phyloP scores from a whole-genome alignment of 2,888 invertebrate genomes.

The Dolichomitus sp. region DNA sequence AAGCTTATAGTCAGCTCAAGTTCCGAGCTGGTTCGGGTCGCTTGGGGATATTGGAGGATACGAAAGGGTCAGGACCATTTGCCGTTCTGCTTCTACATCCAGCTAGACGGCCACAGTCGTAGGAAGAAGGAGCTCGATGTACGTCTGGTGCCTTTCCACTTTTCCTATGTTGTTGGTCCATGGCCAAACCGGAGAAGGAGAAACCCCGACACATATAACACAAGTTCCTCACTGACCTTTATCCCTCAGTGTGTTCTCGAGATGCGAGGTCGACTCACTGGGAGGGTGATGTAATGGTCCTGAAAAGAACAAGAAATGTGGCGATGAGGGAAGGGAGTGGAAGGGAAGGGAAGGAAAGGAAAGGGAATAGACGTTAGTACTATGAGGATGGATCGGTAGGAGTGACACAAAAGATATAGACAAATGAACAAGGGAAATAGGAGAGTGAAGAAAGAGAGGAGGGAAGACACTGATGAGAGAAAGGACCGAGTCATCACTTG shows the following conservation, averaged over 20 bases:
- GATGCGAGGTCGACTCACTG: background rate
- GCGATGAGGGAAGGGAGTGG: background rate
- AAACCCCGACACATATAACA: background rate
- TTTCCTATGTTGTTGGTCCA: conserved; percentile 30
- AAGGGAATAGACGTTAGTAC: conserved; percentile 2
- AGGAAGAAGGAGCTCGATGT: background rate
- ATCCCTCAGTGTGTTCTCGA: conserved; percentile 19
- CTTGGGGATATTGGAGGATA: conserved; percentile 41
- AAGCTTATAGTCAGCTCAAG: conserved; percentile 29
- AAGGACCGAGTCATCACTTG: conserved; percentile 51
- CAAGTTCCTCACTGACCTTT: conserved; percentile 45
- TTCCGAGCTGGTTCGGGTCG: conserved; percentile 16
- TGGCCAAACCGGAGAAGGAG: conserved; percentile 20
- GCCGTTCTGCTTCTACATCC: conserved; percentile 17
- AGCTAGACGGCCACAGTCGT: background rate
- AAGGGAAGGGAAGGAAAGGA: background rate
- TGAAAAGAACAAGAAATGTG: background rate
- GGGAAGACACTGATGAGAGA: conserved; percentile 15
- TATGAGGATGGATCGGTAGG: conserved; percentile 14
- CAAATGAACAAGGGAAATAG: conserved; percentile 12
- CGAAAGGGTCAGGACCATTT: conserved; percentile 43
- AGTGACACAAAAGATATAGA: conserved; percentile 19
- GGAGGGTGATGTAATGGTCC: conserved; percentile 7
- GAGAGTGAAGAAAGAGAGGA: background rate
- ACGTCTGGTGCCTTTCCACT: conserved; percentile 12